Percentiles rank a stretch among this genome's conserved stretches.
Evolutionary conservation across 2,113 vertebrate species (phyloP).

Genomic region (Megaceryle maxima): DNA sequence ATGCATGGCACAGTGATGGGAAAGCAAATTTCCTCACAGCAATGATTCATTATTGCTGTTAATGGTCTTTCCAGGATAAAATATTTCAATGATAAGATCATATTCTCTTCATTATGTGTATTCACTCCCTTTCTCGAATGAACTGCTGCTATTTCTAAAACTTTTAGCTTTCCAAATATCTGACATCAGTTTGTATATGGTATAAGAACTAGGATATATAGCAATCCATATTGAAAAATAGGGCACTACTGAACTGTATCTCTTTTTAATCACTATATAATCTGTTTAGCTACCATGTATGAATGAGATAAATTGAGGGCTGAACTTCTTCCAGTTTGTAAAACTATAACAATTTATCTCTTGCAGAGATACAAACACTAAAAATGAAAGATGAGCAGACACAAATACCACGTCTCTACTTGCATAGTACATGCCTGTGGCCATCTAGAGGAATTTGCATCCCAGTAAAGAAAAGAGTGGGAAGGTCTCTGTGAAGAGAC

Average conservation of each 20-base stretch:
- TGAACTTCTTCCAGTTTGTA: constrained; percentile 1
- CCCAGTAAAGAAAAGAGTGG: background rate
- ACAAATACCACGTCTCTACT: background rate
- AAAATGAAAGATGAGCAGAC: constrained; percentile 25
- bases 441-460: background rate
- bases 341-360: constrained; percentile 35
- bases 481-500: background rate
- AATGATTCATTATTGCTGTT: background rate
- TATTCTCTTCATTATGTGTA: background rate
- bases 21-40: background rate
- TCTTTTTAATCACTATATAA: constrained; percentile 47
- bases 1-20: background rate
- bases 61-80: constrained; percentile 5
- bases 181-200: background rate
- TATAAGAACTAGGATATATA: background rate
- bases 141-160: constrained; percentile 7
- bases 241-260: constrained; percentile 47
- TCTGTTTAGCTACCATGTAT: constrained; percentile 15
- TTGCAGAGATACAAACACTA: constrained; percentile 1
- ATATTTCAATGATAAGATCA: constrained; percentile 22
- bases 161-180: background rate
- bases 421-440: background rate
- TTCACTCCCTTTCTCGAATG: constrained; percentile 29
- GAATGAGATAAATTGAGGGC: constrained; percentile 28
- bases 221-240: constrained; percentile 39